Evolutionary conservation across 2,888 invertebrate genomes (phyloP).

Genomic region (Aphidius colemani): DNA sequence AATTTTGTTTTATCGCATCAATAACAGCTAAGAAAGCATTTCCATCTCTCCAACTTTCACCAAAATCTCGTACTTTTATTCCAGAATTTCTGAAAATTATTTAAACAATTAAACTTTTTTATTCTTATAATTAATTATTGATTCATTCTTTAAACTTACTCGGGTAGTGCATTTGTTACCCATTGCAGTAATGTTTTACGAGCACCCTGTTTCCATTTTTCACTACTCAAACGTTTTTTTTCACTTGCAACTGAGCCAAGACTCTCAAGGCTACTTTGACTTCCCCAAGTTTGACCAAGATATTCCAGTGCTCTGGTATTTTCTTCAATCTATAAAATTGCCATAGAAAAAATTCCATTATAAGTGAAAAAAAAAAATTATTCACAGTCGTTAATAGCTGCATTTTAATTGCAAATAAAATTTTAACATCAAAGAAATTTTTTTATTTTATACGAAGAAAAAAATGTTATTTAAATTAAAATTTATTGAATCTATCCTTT

Average conservation of each 20-base stretch:
- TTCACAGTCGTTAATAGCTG: background rate
- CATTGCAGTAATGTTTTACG: constrained; percentile 89
- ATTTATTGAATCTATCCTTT: background rate
- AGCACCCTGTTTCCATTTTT: constrained; percentile 86
- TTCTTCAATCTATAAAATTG: constrained; percentile 82
- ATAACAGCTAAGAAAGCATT: constrained; percentile 94
- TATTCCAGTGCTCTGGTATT: constrained; percentile 88
- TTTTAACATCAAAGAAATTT: background rate
- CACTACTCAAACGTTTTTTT: constrained; percentile 63
- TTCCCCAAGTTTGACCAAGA: constrained; percentile 80
- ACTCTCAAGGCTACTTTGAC: constrained; percentile 82
- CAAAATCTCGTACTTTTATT: constrained; percentile 90
- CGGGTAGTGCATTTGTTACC: constrained; percentile 90
- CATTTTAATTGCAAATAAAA: too few species aligned
- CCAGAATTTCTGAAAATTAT: constrained; percentile 74
- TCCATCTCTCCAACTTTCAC: constrained; percentile 95
- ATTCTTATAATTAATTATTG: background rate
- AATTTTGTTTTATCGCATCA: constrained; percentile 90
- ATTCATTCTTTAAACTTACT: constrained; percentile 63
- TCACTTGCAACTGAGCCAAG: constrained; percentile 67
- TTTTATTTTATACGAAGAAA: background rate
- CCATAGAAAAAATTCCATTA: background rate
- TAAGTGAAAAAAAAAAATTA: background rate
- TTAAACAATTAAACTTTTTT: background rate
- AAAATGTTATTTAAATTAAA: background rate